Evolutionary conservation across 2,888 invertebrate genomes (phyloP).

Genomic region (Smittia sp.): DNA sequence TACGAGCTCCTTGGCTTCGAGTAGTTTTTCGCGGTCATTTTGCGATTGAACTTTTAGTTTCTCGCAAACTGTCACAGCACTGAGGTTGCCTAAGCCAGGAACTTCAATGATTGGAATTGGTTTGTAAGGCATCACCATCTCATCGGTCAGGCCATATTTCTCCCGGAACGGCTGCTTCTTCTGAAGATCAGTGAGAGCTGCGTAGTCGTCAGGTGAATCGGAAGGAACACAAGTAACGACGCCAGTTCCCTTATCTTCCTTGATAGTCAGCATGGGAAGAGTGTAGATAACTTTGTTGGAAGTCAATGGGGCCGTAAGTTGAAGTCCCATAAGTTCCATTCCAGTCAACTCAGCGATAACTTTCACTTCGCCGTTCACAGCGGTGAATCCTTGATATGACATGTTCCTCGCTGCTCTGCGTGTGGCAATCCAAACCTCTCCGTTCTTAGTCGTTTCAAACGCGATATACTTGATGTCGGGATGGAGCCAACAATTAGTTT

Average conservation of each 20-base stretch:
- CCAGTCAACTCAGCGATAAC: constrained; percentile 69
- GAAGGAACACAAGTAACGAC: constrained; percentile 98
- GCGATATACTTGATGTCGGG: constrained; percentile 94
- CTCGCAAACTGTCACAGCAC: constrained; percentile 82
- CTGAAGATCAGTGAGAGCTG: constrained; percentile 90
- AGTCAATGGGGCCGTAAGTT: constrained; percentile 81
- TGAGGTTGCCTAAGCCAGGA: constrained; percentile 81
- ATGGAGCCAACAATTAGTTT: constrained; percentile 97
- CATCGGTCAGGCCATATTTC: constrained; percentile 75
- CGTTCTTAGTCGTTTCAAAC: constrained; percentile 65
- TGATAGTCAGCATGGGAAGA: constrained; percentile 96
- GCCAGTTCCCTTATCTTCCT: constrained; percentile 97
- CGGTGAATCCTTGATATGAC: constrained; percentile 90
- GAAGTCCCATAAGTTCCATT: constrained; percentile 76
- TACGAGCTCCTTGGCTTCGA: constrained; percentile 92
- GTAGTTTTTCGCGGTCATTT: constrained; percentile 91
- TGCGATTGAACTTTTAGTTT: constrained; percentile 94
- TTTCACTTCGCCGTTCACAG: constrained; percentile 73
- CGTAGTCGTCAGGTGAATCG: constrained; percentile 98
- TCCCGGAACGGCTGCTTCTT: constrained; percentile 90
- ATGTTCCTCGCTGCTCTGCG: constrained; percentile 88
- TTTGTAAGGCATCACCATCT: constrained; percentile 62
- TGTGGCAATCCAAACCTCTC: constrained; percentile 85
- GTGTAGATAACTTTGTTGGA: constrained; percentile 81
- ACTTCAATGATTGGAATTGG: constrained; percentile 88